Conservation (phyloP, 2,113 vertebrate species). For the Puffinus mauretanicus region DNA sequence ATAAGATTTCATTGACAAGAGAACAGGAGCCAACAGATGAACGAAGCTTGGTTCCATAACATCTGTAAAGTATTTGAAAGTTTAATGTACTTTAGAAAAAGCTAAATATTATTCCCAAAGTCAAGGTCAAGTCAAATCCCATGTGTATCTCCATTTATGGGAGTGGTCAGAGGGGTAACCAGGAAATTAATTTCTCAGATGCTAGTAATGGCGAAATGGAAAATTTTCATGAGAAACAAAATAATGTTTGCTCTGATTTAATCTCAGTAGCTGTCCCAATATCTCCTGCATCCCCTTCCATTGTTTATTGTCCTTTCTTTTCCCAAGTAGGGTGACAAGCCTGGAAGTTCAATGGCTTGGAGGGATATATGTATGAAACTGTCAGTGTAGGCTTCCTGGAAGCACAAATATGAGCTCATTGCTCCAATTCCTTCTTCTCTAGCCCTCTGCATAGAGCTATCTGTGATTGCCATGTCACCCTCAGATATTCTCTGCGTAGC, state of each 20-base stretch:
- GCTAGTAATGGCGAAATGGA: background rate
- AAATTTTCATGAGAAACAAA: background rate
- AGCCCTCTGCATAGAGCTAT: background rate
- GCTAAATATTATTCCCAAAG: background rate
- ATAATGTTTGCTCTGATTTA: background rate
- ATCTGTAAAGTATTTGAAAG: background rate
- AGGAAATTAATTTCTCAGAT: background rate
- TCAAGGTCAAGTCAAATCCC: background rate
- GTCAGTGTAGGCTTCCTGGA: background rate
- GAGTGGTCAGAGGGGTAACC: background rate
- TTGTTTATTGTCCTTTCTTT: background rate
- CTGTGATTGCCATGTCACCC: background rate
- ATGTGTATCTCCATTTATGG: background rate
- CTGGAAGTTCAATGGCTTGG: background rate
- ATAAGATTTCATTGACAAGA: background rate
- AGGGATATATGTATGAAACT: background rate
- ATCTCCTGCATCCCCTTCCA: background rate
- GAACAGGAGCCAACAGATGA: background rate
- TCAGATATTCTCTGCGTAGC: background rate
- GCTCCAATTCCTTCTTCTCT: background rate
- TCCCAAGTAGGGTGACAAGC: background rate
- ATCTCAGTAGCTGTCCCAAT: background rate
- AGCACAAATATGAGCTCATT: background rate
- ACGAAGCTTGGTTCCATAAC: background rate
- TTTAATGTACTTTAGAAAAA: background rate